Percentiles rank a stretch among this genome's conserved stretches.
These are phyloP conservation scores for Threskiornis aethiopicus DNA, from an alignment of 2,797 vertebrate genomes.

Conservation along the genomic window DNA sequence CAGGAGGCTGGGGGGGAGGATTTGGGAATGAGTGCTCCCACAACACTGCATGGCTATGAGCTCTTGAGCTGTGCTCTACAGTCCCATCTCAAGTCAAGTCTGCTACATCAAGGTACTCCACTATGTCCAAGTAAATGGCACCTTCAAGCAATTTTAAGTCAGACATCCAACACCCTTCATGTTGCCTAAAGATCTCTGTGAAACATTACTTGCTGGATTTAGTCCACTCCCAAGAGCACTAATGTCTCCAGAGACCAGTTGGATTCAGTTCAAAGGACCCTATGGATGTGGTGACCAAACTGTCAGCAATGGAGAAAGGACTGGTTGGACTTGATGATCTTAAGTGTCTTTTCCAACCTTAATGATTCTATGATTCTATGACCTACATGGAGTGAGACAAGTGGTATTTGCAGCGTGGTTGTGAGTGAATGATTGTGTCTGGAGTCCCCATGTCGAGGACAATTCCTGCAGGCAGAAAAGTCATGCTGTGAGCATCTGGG, in stretches of 20 bases:
- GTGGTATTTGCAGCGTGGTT: neutral
- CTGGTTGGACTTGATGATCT: no score
- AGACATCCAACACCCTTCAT: neutral
- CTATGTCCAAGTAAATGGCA: neutral
- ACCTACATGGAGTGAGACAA: fast-evolving
- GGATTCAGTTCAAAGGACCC: neutral
- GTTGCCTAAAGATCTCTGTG: neutral
- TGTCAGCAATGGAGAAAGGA: neutral
- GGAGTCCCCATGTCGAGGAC: neutral
- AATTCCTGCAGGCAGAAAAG: neutral
- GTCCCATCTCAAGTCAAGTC: neutral
- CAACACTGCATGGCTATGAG: neutral
- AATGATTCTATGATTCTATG: no score
- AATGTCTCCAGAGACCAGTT: neutral
- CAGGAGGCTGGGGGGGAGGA: neutral
- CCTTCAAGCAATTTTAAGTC: neutral
- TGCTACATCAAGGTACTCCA: neutral
- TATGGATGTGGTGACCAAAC: neutral
- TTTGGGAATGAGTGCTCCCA: neutral
- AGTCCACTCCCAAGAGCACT: neutral
- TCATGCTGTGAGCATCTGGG: neutral
- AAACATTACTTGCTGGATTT: neutral
- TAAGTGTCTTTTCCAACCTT: no score
- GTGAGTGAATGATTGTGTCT: neutral
- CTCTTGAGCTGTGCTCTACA: neutral